Evolutionary conservation across 2,113 vertebrate species (phyloP).

Genomic region (Colius striatus): DNA sequence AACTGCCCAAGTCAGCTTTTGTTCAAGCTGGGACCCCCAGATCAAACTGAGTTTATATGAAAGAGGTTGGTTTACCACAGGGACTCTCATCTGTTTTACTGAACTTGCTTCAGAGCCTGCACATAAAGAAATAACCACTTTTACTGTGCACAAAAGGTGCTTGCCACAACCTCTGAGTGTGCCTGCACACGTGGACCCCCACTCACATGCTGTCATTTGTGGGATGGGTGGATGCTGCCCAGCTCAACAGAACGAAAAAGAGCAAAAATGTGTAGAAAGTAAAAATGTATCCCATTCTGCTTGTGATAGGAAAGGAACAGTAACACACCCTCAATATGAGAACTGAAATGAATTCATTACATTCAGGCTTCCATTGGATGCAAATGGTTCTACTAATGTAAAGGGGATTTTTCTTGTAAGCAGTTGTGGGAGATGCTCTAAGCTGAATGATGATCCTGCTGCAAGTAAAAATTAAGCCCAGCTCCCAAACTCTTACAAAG

Average conservation of each 20-base stretch:
- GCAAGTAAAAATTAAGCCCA: background rate
- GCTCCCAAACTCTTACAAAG: background rate
- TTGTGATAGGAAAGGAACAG: background rate
- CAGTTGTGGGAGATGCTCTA: background rate
- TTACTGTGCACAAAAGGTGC: background rate
- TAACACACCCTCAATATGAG: background rate
- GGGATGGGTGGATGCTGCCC: background rate
- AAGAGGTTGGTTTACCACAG: background rate
- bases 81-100: background rate
- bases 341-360: background rate
- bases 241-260: background rate
- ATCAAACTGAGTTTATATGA: background rate
- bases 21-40: background rate
- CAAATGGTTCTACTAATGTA: background rate
- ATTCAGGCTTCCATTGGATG: background rate
- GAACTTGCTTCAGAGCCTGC: background rate
- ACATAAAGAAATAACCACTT: background rate
- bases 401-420: background rate
- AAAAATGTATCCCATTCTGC: background rate
- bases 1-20: background rate
- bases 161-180: background rate
- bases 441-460: background rate
- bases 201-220: rapidly evolving
- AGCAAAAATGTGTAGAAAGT: rapidly evolving
- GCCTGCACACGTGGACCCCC: rapidly evolving